These are phyloP conservation scores for Andrena haemorrhoa DNA, from an alignment of 2,888 invertebrate species.

Conservation along the genomic window DNA sequence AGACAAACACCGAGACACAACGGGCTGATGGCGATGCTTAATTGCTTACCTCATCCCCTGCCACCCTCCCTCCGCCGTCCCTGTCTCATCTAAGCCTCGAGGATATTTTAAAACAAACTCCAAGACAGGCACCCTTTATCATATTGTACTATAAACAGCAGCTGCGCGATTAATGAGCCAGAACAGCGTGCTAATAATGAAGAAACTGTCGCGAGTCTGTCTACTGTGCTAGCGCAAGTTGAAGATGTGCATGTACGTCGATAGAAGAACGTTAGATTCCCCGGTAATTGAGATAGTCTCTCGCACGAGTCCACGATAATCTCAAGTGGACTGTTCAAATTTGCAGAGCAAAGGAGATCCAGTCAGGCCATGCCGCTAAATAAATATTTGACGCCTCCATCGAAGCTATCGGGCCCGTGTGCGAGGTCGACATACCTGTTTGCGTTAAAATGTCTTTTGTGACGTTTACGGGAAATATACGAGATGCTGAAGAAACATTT, in stretches of 20 bases:
- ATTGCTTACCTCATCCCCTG: constrained; percentile 76
- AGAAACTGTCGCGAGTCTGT: not conserved
- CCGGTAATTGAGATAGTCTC: constrained; percentile 45
- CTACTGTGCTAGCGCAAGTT: too few species aligned
- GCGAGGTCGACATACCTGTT: constrained; percentile 40
- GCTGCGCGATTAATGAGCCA: constrained; percentile 60
- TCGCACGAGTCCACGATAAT: constrained; percentile 46
- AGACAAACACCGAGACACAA: constrained; percentile 82
- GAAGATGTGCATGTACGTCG: not conserved
- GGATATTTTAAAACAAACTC: constrained; percentile 78
- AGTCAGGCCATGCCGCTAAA: constrained; percentile 51
- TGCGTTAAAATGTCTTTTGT: constrained; percentile 49
- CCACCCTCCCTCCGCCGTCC: constrained; percentile 48
- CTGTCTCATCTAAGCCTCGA: constrained; percentile 64
- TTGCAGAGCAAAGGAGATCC: constrained; percentile 54
- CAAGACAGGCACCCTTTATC: constrained; percentile 74
- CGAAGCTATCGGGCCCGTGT: constrained; percentile 40
- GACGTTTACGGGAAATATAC: constrained; percentile 28
- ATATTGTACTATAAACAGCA: constrained; percentile 75
- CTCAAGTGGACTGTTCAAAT: constrained; percentile 53
- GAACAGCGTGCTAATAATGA: constrained; percentile 39
- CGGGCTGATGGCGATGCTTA: constrained; percentile 81
- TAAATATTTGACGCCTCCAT: constrained; percentile 62
- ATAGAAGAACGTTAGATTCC: constrained; percentile 38
- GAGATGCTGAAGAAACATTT: constrained; percentile 1